phyloP scores from a whole-genome alignment of 2,888 invertebrate species.

The Nemotelus pantherinus region DNA sequence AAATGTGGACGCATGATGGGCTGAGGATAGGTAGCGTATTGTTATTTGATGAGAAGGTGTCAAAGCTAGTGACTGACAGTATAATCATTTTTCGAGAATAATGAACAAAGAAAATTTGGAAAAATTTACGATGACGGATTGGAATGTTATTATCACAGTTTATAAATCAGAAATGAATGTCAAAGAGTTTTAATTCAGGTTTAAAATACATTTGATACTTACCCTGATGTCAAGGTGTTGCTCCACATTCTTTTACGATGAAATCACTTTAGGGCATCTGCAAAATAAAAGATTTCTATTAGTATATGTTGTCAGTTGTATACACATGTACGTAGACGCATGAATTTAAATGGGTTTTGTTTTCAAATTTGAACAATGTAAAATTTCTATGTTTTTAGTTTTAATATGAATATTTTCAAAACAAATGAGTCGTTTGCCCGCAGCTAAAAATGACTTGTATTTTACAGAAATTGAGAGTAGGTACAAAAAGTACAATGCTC shows the following conservation, averaged over 20 bases:
- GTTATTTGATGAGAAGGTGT: conserved; percentile 17
- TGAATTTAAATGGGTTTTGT: too few relatives aligned
- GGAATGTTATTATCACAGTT: conserved; percentile 26
- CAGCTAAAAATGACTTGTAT: too few relatives aligned
- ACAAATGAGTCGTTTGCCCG: too few relatives aligned
- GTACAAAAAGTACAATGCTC: too few relatives aligned
- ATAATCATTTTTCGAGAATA: conserved; percentile 24
- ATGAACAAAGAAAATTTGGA: neutral
- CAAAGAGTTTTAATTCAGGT: conserved; percentile 3
- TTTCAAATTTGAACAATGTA: too few relatives aligned
- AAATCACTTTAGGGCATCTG: neutral
- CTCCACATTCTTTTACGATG: conserved; percentile 46
- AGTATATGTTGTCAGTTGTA: neutral
- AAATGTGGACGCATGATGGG: conserved; percentile 5
- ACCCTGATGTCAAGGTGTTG: conserved; percentile 50
- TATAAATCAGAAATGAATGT: neutral
- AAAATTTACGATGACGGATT: conserved; percentile 20
- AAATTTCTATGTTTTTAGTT: too few relatives aligned
- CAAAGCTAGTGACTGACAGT: conserved; percentile 24
- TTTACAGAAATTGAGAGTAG: too few relatives aligned
- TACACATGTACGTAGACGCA: too few relatives aligned
- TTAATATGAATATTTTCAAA: too few relatives aligned
- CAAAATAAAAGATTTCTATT: neutral
- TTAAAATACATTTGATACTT: conserved; percentile 32
- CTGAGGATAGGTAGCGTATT: conserved; percentile 28